A percentile compares a stretch with the other conserved stretches of the same genome.
phyloP scores from a whole-genome alignment of 1,140 invertebrate genomes.

The Bombus superbus region DNA sequence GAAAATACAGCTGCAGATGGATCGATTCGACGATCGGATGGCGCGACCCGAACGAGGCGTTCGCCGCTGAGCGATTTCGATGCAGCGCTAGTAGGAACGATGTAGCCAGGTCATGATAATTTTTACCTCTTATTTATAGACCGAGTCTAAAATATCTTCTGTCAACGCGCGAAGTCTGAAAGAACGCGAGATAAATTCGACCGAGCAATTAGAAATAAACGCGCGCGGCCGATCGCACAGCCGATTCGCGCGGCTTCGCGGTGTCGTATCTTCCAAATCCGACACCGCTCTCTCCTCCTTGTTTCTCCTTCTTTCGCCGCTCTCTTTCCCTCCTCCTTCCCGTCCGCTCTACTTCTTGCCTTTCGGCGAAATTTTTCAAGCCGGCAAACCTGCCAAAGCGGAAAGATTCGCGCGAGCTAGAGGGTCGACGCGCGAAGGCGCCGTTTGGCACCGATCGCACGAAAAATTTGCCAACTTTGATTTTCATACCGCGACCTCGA shows the following conservation, averaged over 20 bases:
- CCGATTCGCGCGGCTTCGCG: no score
- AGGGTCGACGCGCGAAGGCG: slow-evolving; percentile 38
- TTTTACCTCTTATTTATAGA: slow-evolving; percentile 47
- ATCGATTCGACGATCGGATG: not conserved
- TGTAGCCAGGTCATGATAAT: slow-evolving; percentile 39
- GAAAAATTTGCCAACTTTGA: slow-evolving; percentile 31
- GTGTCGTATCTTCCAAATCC: not conserved
- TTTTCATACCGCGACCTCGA: slow-evolving; percentile 8
- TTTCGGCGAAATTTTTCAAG: not conserved
- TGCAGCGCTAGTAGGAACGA: not conserved
- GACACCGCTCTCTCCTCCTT: not conserved
- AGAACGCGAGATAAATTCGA: slow-evolving; percentile 37
- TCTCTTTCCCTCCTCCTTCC: fast-evolving
- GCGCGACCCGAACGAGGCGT: not conserved
- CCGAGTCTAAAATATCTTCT: slow-evolving; percentile 35
- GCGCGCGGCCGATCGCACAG: not conserved
- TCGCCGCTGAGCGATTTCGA: not conserved
- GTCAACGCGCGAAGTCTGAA: slow-evolving; percentile 45
- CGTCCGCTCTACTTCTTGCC: not conserved
- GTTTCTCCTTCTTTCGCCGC: no score
- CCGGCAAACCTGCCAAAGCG: not conserved
- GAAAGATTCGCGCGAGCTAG: not conserved
- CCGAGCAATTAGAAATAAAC: slow-evolving; percentile 36
- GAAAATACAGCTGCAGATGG: not conserved
- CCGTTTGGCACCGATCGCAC: slow-evolving; percentile 30